These are phyloP conservation scores for Palythoa caribaeorum DNA, from an alignment of 92 coral and sea anemone genomes.

Conservation along the genomic window DNA sequence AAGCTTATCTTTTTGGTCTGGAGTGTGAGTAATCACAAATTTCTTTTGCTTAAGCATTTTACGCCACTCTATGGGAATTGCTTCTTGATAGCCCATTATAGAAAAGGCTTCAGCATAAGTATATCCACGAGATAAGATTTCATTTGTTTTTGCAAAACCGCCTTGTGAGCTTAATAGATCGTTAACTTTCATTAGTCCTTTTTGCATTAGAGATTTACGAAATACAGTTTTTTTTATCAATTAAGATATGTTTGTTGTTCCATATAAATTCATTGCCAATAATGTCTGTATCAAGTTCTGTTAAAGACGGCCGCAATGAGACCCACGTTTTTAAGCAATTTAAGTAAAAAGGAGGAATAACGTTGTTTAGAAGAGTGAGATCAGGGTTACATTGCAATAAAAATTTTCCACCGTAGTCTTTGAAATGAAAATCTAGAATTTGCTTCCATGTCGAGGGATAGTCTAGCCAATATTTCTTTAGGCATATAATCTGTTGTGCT, in stretches of 20 bases:
- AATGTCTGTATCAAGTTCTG: too few species aligned
- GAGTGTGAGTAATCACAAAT: background rate
- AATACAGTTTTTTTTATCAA: background rate
- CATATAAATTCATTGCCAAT: too few species aligned
- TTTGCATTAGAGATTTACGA: slow-evolving; percentile 9
- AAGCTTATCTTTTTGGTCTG: too few species aligned
- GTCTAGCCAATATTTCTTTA: slow-evolving; percentile 23
- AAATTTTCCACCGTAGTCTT: slow-evolving; percentile 27
- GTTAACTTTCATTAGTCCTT: slow-evolving; percentile 9
- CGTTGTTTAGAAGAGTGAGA: too few species aligned
- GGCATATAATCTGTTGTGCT: slow-evolving; percentile 40
- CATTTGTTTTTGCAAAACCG: slow-evolving; percentile 14
- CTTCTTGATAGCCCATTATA: too few species aligned
- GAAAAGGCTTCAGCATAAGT: background rate
- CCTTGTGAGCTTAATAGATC: slow-evolving; percentile 11
- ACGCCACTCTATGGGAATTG: too few species aligned
- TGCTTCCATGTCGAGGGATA: slow-evolving; percentile 41
- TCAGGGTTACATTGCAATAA: slow-evolving; percentile 31
- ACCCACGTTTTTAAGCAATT: too few species aligned
- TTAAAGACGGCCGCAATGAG: too few species aligned
- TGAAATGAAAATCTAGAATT: slow-evolving; percentile 23
- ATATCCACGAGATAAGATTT: background rate
- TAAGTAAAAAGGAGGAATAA: too few species aligned
- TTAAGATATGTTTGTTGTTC: too few species aligned
- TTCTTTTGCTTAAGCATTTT: too few species aligned